Base-by-base conservation (phyloP, 2,888 invertebrate genomes). In the Chymomyza procnemis region DNA sequence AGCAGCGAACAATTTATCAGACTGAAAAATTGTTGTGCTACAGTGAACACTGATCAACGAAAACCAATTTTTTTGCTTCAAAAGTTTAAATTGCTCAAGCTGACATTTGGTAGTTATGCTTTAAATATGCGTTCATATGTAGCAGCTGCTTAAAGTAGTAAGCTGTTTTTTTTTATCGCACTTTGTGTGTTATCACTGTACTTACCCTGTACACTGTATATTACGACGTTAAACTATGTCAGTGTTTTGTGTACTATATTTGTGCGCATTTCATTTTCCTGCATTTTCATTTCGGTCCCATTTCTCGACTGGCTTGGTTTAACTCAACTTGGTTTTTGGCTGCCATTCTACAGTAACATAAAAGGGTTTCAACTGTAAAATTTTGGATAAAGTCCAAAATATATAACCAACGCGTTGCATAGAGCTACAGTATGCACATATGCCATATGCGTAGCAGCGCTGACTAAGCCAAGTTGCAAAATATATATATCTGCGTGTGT, bases 181-280 rank as follows among this genome's bases (percentile, higher is more conserved):
- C 3, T 41, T 41, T 41, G 34, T 2, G 2, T 12, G 34, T 41
- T 2, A 14, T 3, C 34, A 41, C 34, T 41, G 34, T 41, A 41
- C 34, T 41, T 41, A 41, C 34, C 12, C 14, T 22, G 14, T n/a
- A 16, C n/a, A 22, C 19, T 55, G 21, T 55, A 26, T 21, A 55
- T 55, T 30, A 26, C 14, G 5, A 22, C 26, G n/a, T 22, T 26
- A 22, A 55, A 55, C 14, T 55, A 30, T 30, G 22, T 30, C 26
- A 21, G 55, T 22, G 21, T 22, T 55, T 22, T 26, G 6, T 26
- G 6, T 6, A 4, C 6, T 26, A 6, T 26, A 26, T 26, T 72
- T 74, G 75, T 73, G 69, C 67, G 74, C 73, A 79, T 79, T 82
- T 82, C 67, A 75, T 75, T 80, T 80, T 73, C 72, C 70, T 74